These are phyloP conservation scores for Myripristis murdjan DNA, from an alignment of 2,797 vertebrate species.

Conservation along the genomic window DNA sequence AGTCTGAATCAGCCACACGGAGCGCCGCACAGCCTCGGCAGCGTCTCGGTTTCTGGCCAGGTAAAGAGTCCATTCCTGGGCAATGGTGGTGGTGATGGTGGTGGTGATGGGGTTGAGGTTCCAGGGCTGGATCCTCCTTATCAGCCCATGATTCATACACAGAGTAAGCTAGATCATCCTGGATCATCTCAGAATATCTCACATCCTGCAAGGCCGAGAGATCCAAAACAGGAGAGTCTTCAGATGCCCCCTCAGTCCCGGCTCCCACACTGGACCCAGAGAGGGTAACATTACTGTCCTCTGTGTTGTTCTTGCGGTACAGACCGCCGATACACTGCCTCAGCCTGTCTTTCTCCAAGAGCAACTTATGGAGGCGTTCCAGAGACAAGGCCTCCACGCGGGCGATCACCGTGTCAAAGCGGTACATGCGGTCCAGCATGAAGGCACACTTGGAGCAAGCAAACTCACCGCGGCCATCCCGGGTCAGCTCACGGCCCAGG, in stretches of 20 bases:
- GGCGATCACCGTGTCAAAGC: conserved; percentile 89
- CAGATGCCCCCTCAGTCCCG: conserved; percentile 40
- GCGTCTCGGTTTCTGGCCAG: conserved; percentile 82
- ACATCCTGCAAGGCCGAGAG: conserved; percentile 85
- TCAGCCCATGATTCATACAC: conserved; percentile 94
- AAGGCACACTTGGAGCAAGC: conserved; percentile 97
- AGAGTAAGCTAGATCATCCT: conserved; percentile 92
- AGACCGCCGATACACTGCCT: conserved; percentile 91
- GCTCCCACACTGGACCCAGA: conserved; percentile 32
- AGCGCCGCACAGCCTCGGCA: conserved; percentile 90
- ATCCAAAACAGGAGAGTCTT: conserved; percentile 79
- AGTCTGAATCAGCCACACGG: conserved; percentile 93
- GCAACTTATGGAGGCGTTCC: conserved; percentile 91
- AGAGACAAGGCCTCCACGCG: conserved; percentile 91
- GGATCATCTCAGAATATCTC: conserved; percentile 89
- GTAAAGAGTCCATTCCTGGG: conserved; percentile 66
- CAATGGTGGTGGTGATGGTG: conserved; percentile 62
- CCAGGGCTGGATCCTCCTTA: conserved; percentile 75
- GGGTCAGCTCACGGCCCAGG: conserved; percentile 88
- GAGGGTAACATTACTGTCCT: conserved; percentile 39
- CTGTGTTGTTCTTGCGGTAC: conserved; percentile 89
- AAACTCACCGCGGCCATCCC: conserved; percentile 93
- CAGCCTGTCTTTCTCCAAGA: conserved; percentile 94
- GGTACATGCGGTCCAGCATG: conserved; percentile 96
- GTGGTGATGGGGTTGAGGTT: conserved; percentile 75